A percentile compares a stretch with the other conserved stretches of the same genome.
Conservation (phyloP, 1,140 invertebrate species). For the Plectrocnemia conspersa region DNA sequence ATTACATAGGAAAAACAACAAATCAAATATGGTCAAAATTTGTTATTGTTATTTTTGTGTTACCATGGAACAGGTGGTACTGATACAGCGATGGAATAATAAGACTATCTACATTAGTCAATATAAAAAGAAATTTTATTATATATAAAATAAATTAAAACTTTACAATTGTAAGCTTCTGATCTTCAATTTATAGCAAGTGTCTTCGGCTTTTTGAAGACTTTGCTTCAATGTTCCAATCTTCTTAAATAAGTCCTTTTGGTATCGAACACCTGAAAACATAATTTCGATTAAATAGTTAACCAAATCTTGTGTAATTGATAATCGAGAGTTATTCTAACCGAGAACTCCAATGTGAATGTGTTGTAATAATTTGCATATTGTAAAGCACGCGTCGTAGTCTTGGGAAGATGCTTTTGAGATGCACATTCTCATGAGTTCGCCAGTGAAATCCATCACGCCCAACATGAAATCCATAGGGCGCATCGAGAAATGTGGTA, state of each 20-base stretch:
- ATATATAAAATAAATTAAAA: too few relatives aligned
- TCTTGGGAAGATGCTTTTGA: constrained; percentile 75
- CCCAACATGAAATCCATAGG: constrained; percentile 76
- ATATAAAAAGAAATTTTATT: too few relatives aligned
- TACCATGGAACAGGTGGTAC: too few relatives aligned
- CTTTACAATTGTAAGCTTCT: constrained; percentile 2
- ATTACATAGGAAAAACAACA: too few relatives aligned
- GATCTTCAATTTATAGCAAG: constrained; percentile 28
- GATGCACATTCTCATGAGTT: constrained; percentile 85
- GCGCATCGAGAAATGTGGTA: constrained; percentile 44
- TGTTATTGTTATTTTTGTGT: too few relatives aligned
- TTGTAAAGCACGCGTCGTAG: constrained; percentile 67
- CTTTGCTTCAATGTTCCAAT: constrained; percentile 24
- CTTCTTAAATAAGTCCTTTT: constrained; percentile 24
- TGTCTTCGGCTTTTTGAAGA: constrained; percentile 28
- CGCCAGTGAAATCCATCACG: constrained; percentile 81
- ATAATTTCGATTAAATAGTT: neutral
- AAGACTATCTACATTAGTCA: too few relatives aligned
- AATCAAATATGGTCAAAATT: neutral
- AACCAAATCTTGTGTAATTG: constrained; percentile 5
- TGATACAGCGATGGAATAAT: too few relatives aligned
- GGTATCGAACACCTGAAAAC: constrained; percentile 5
- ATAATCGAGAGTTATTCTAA: too few relatives aligned
- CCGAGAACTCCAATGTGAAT: constrained; percentile 70
- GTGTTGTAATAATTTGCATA: constrained; percentile 66